Conservation (phyloP, 2,797 vertebrate species). For the Chrosomus eos region DNA sequence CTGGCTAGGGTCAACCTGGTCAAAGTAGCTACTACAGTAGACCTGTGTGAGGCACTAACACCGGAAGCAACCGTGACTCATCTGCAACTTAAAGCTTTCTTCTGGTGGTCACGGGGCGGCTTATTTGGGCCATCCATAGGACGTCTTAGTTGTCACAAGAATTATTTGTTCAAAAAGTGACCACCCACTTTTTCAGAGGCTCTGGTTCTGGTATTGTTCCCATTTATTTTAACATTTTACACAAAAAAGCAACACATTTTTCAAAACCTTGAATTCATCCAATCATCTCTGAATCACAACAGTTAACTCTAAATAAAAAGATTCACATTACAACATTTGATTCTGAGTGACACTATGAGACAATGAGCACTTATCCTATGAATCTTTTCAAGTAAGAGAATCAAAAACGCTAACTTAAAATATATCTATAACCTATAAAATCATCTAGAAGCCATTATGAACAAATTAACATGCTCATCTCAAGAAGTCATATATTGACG, state of each 20-base stretch:
- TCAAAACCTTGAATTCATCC: neutral
- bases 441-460: neutral
- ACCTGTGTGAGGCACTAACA: slow-evolving; percentile 38
- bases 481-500: too few relatives aligned
- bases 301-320: too few relatives aligned
- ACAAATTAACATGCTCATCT: neutral
- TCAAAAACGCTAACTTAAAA: neutral
- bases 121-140: slow-evolving; percentile 18
- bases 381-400: neutral
- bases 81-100: slow-evolving; percentile 23
- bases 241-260: neutral
- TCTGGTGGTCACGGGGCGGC: slow-evolving; percentile 25
- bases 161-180: neutral
- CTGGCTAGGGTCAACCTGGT: slow-evolving; percentile 32
- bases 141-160: neutral
- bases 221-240: neutral
- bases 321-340: too few relatives aligned
- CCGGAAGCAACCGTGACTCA: slow-evolving; percentile 46
- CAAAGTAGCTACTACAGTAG: slow-evolving; percentile 37
- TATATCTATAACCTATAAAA: neutral
- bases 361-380: neutral
- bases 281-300: neutral
- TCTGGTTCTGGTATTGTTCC: neutral
- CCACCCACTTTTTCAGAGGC: neutral
- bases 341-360: too few relatives aligned